Conservation (phyloP, 30 jellyfish, hydroid and myxozoan species). For the Aurelia sp. region DNA sequence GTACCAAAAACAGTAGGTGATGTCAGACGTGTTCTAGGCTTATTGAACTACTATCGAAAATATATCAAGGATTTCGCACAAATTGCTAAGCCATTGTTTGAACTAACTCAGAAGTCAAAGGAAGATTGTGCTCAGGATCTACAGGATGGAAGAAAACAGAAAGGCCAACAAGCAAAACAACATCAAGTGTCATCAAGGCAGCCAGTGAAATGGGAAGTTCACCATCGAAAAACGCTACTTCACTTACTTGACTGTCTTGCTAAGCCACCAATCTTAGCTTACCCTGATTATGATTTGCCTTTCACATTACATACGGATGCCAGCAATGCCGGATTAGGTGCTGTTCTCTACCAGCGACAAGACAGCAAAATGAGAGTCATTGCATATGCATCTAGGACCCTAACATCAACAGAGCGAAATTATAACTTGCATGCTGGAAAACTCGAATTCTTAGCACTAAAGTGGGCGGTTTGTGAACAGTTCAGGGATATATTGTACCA, state of each 20-base stretch:
- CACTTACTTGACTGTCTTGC: slow-evolving; percentile 18
- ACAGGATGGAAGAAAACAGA: slow-evolving; percentile 3
- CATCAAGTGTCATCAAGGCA: slow-evolving; percentile 15
- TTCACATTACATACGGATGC: slow-evolving; percentile 60
- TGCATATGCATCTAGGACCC: slow-evolving; percentile 50
- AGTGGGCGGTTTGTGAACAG: slow-evolving; percentile 67
- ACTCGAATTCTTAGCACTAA: slow-evolving; percentile 55
- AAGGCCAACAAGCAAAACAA: slow-evolving; percentile 5
- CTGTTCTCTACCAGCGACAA: slow-evolving; percentile 43
- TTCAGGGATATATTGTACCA: slow-evolving; percentile 47
- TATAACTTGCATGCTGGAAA: slow-evolving; percentile 54
- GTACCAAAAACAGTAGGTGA: slow-evolving; percentile 15
- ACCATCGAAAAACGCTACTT: background rate
- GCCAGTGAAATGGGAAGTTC: slow-evolving; percentile 29
- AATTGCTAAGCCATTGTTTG: slow-evolving; percentile 21
- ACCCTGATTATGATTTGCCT: slow-evolving; percentile 34
- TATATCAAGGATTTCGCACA: slow-evolving; percentile 11
- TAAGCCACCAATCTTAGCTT: slow-evolving; percentile 48
- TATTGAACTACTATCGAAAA: slow-evolving; percentile 7
- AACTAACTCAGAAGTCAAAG: background rate
- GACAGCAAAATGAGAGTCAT: slow-evolving; percentile 33
- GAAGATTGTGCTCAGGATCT: too few relatives aligned
- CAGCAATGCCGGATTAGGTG: slow-evolving; percentile 46
- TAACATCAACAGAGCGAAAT: slow-evolving; percentile 37
- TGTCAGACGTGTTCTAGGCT: slow-evolving; percentile 18